Percentiles rank a stretch among this genome's conserved stretches.
phyloP scores from a whole-genome alignment of 2,113 vertebrate genomes.

The Lagenorhynchus albirostris region DNA sequence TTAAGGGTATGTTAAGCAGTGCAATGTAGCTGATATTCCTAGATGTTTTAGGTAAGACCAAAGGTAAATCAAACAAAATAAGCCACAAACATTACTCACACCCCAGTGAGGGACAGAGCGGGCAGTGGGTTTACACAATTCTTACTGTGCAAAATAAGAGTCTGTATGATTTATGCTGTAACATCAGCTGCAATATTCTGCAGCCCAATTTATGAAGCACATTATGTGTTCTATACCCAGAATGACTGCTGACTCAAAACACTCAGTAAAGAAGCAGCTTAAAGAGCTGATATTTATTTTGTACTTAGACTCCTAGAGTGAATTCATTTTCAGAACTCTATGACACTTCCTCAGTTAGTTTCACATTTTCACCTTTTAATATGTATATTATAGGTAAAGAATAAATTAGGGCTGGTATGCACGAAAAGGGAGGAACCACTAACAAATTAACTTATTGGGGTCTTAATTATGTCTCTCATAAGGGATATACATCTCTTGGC shows the following conservation, averaged over 20 bases:
- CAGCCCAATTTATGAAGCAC: conserved; percentile 4
- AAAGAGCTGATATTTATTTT: conserved; percentile 48
- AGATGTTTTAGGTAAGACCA: neutral
- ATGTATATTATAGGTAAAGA: conserved; percentile 11
- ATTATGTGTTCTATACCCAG: neutral
- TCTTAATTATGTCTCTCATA: neutral
- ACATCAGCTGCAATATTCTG: conserved; percentile 34
- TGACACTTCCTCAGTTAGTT: conserved; percentile 40
- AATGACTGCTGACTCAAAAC: conserved; percentile 52
- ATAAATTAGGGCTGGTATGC: neutral
- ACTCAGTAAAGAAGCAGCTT: neutral
- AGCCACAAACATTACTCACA: neutral
- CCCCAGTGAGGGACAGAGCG: neutral
- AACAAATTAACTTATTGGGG: conserved; percentile 35
- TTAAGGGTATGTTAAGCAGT: neutral
- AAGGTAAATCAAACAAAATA: neutral
- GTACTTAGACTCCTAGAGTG: conserved; percentile 30
- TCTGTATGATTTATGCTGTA: neutral
- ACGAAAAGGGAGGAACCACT: neutral
- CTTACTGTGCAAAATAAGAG: neutral
- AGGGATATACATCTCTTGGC: neutral
- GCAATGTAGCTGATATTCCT: neutral
- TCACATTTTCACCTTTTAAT: conserved; percentile 47
- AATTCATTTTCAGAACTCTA: conserved; percentile 50
- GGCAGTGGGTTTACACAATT: neutral